Evolutionary conservation across 2,888 invertebrate genomes (phyloP), one percentile per base, ranked within the genome.

Genomic region (Cosmopolites sordidus): DNA sequence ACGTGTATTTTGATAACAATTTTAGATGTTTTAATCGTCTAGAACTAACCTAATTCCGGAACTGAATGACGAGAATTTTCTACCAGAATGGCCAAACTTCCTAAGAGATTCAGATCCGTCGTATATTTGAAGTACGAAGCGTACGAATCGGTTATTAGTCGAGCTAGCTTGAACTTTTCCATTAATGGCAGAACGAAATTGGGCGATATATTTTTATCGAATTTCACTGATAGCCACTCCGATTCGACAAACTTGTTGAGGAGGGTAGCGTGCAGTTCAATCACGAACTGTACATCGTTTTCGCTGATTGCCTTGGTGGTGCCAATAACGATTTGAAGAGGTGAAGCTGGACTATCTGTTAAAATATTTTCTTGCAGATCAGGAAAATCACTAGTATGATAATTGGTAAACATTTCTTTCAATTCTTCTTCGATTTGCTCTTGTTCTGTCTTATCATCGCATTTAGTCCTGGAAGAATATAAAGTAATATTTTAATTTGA

Each of bases 381-480:
- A 0, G 78, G 75, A 70, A 89, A 90, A 68, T 90, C 89, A 42
- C 76, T 70, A 2, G 84, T 83, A 0, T 83, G 76, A 61, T 79
- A 80, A 0, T 82, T 84, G 0, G 88, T 88, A 66, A 90, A 90
- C 66, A 87, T 75, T 66, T 82, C 77, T 57, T 79, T 75, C 50
- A 89, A 80, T 73, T 89, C 87, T 48, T 79, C 73, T 14, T 78
- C 70, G 0, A 82, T 81, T 53, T 82, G 76, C 14, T 84, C 80
- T 57, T 87, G 87, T 64, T 89, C 89, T 15, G 84, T 78, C 66
- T 83, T 79, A 15, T 81, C 79, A 61, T 82, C 80, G 48, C 83
- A 84, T 71, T 81, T 82, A 0, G 82, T 81, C 66, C 81, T 82
- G 45, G 41, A 65, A 69, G 51, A 22, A 8, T 22, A 22, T 22